Evolutionary conservation across 2,113 vertebrate species (phyloP).

Genomic region (Serinus canaria): DNA sequence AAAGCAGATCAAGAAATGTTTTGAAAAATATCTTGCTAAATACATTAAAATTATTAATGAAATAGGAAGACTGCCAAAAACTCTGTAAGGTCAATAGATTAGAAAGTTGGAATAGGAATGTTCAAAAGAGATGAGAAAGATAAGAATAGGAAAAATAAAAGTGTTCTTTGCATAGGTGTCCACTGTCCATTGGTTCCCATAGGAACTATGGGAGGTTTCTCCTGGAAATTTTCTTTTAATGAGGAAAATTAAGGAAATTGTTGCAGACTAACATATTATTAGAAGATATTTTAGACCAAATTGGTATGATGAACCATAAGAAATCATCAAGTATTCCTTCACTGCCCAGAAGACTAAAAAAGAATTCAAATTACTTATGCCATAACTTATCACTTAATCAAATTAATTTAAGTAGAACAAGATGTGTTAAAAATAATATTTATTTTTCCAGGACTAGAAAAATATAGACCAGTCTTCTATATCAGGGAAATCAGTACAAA

Average conservation of each 20-base stretch:
- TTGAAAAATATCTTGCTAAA: background rate
- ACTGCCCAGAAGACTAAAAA: background rate
- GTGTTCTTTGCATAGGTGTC: background rate
- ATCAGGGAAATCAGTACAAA: background rate
- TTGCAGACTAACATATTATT: background rate
- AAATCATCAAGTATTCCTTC: background rate
- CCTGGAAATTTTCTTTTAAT: background rate
- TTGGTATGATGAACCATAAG: background rate
- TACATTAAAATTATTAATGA: background rate
- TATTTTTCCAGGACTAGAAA: background rate
- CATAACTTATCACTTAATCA: background rate
- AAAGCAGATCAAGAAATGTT: background rate
- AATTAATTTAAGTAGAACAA: background rate
- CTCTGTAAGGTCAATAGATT: background rate
- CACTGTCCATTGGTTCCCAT: too few relatives aligned
- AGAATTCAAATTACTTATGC: background rate
- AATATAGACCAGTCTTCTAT: background rate
- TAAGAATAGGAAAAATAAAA: background rate
- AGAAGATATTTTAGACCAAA: background rate
- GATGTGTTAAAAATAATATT: background rate
- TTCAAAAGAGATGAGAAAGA: background rate
- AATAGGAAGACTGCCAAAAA: background rate
- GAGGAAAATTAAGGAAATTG: background rate
- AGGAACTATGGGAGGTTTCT: fast-evolving
- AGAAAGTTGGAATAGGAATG: background rate